Evolutionary conservation across 2,113 vertebrate genomes (phyloP).

Genomic region (Pithys albifrons): DNA sequence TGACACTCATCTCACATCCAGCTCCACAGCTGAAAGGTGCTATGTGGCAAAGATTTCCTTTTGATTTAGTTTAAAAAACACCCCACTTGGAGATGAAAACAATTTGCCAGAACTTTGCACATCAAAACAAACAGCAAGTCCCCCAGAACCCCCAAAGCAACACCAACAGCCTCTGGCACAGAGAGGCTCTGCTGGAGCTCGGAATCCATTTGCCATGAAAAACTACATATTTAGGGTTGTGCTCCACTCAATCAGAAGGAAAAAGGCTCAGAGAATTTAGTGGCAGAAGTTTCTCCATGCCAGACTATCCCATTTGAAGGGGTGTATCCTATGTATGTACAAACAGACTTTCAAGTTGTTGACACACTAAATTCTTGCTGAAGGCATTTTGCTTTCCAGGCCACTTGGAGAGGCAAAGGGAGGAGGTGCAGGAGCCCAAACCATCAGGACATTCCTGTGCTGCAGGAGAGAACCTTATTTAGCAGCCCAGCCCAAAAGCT

Average conservation of each 20-base stretch:
- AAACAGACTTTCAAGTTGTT: neutral
- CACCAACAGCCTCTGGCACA: neutral
- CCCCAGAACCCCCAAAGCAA: neutral
- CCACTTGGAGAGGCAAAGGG: neutral
- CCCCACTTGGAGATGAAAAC: neutral
- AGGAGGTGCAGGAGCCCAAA: neutral
- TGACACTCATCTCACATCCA: neutral
- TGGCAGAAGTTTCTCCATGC: neutral
- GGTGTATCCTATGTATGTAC: rapidly evolving
- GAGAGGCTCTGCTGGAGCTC: neutral
- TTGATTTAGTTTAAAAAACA: neutral
- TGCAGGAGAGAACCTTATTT: neutral
- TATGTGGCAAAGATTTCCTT: neutral
- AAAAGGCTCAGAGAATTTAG: neutral
- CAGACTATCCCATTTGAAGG: neutral
- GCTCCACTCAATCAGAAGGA: neutral
- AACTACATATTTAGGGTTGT: neutral
- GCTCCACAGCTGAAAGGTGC: neutral
- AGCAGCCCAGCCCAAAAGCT: neutral
- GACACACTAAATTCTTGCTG: neutral
- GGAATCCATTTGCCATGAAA: neutral
- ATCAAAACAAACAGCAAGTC: neutral
- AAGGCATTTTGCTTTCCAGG: neutral
- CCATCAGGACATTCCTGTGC: neutral
- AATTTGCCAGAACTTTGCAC: neutral